Conservation (phyloP, 2,888 invertebrate species). For the Drosophila conformis region DNA sequence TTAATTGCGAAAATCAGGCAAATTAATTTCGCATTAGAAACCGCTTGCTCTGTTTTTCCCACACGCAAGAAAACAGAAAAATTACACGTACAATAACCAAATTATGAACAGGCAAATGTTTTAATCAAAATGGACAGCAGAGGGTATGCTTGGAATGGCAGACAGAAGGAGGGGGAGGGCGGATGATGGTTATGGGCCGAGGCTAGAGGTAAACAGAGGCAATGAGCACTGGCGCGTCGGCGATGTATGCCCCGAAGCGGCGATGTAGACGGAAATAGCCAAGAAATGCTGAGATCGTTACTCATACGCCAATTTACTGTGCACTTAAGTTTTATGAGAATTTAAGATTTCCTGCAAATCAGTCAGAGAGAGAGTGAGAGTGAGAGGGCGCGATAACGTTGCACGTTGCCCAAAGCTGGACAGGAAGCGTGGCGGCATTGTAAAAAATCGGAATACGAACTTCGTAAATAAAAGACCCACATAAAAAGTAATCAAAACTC, state of each 20-base stretch:
- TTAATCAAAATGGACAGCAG: slow-evolving; percentile 50
- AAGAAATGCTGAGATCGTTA: slow-evolving; percentile 70
- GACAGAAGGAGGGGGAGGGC: neutral
- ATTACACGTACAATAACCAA: slow-evolving; percentile 29
- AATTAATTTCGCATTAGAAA: slow-evolving; percentile 77
- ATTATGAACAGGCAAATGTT: slow-evolving; percentile 62
- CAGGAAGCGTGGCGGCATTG: slow-evolving; percentile 53
- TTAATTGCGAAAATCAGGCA: slow-evolving; percentile 75
- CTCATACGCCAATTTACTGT: slow-evolving; percentile 77
- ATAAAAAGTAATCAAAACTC: slow-evolving; percentile 15
- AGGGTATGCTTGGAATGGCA: neutral
- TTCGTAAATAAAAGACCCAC: slow-evolving; percentile 8
- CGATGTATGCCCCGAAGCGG: slow-evolving; percentile 32
- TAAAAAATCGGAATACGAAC: slow-evolving; percentile 10
- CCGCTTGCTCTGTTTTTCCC: slow-evolving; percentile 33
- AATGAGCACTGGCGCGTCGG: slow-evolving; percentile 19
- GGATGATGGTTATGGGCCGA: slow-evolving; percentile 30
- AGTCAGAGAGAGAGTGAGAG: slow-evolving; percentile 14
- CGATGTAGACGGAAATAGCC: slow-evolving; percentile 68
- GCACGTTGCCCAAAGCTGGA: slow-evolving; percentile 43
- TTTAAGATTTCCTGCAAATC: slow-evolving; percentile 80
- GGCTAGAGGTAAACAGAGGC: slow-evolving; percentile 42
- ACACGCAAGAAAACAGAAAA: slow-evolving; percentile 44
- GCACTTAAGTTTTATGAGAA: slow-evolving; percentile 80
- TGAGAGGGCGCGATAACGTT: slow-evolving; percentile 19